Evolutionary conservation across 2,113 vertebrate species (phyloP).

Genomic region (Crotalus tigris): DNA sequence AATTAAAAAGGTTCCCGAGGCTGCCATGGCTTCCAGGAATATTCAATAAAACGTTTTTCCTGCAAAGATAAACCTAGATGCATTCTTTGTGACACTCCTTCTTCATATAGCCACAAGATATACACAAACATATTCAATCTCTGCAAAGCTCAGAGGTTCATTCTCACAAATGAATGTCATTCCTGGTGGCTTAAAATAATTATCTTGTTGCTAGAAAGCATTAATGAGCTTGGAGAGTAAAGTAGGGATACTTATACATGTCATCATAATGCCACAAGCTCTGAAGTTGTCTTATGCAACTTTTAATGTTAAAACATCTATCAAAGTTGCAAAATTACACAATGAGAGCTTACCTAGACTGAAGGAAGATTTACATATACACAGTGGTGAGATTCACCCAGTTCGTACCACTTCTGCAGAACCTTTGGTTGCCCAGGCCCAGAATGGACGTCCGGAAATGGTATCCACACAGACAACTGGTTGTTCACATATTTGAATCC

Average conservation of each 20-base stretch:
- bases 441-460: too few relatives aligned
- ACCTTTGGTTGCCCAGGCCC: too few relatives aligned
- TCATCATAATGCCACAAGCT: accelerated
- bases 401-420: too few relatives aligned
- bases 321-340: not conserved
- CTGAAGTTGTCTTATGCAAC: not conserved
- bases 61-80: slow-evolving; percentile 52
- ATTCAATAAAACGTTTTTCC: slow-evolving; percentile 64
- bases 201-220: not conserved
- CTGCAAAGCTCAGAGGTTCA: not conserved
- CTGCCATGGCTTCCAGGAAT: slow-evolving; percentile 60
- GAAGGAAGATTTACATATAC: not conserved
- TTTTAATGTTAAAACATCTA: not conserved
- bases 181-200: not conserved
- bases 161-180: not conserved
- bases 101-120: slow-evolving; percentile 8
- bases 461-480: too few relatives aligned
- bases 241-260: not conserved
- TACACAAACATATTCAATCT: not conserved
- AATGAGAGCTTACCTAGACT: too few relatives aligned
- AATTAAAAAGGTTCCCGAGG: slow-evolving; percentile 70
- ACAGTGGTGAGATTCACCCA: too few relatives aligned
- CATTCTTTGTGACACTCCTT: slow-evolving; percentile 10
- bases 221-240: accelerated
- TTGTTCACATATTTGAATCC: too few relatives aligned